These are phyloP conservation scores for Harpagifer antarcticus DNA, from an alignment of 2,797 vertebrate species.

Conservation along the genomic window DNA sequence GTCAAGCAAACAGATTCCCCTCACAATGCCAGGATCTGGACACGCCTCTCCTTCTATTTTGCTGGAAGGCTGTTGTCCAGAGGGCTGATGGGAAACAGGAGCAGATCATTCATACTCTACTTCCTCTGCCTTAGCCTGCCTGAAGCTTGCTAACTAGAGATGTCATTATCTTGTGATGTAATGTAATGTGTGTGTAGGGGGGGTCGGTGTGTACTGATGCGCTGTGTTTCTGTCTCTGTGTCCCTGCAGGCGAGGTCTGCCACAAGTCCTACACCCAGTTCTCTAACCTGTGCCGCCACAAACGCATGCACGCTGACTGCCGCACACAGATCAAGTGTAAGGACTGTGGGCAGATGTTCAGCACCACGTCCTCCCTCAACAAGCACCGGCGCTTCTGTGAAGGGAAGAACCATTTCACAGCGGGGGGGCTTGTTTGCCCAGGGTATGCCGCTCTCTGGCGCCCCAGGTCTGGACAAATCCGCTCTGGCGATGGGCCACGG, in stretches of 20 bases:
- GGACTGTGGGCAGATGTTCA: constrained; percentile 99
- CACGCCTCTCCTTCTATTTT: constrained; percentile 67
- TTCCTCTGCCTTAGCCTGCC: constrained; percentile 56
- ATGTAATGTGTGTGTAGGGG: constrained; percentile 9
- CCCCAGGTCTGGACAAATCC: constrained; percentile 95
- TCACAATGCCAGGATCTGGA: constrained; percentile 83
- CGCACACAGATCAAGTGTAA: constrained; percentile 99
- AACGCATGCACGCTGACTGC: constrained; percentile 99
- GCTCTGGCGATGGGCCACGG: constrained; percentile 94
- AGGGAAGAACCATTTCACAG: constrained; percentile 99
- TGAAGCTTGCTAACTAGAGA: constrained; percentile 39
- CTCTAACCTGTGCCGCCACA: constrained; percentile 99
- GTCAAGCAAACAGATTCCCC: constrained; percentile 62
- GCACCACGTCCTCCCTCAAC: constrained; percentile 99
- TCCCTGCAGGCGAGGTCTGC: constrained; percentile 96
- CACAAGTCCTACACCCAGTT: constrained; percentile 99
- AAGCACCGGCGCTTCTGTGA: constrained; percentile 99
- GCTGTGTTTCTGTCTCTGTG: constrained; percentile 67
- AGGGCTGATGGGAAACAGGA: constrained; percentile 66
- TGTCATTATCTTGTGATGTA: constrained; percentile 55
- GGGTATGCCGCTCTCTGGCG: constrained; percentile 95
- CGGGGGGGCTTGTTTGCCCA: constrained; percentile 98
- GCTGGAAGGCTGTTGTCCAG: constrained; percentile 64
- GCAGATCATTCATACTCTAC: constrained; percentile 52
- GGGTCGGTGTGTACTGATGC: constrained; percentile 52